Conservation (phyloP, 2,888 invertebrate genomes). For the Molanna angustata region DNA sequence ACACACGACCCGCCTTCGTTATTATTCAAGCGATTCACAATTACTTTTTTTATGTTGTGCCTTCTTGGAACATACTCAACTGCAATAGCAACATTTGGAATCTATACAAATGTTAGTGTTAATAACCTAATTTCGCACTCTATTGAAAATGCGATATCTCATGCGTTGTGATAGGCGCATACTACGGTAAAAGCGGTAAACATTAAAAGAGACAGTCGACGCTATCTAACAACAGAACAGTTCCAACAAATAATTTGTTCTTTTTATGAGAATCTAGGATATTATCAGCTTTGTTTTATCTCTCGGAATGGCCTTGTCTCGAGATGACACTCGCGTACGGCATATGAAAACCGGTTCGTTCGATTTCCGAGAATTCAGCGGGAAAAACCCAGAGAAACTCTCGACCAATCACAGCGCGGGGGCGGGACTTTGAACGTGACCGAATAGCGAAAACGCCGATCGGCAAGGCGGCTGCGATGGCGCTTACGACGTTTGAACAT, state of each 20-base stretch:
- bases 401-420: conserved; percentile 20
- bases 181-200: too few species aligned
- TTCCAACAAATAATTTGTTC: too few species aligned
- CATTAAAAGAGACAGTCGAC: too few species aligned
- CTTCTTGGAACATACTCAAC: not conserved
- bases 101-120: not conserved
- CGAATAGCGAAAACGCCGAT: conserved; percentile 1
- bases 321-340: not conserved
- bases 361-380: conserved; percentile 23
- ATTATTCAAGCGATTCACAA: too few species aligned
- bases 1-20: too few species aligned
- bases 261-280: not conserved
- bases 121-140: not conserved
- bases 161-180: too few species aligned
- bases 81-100: not conserved
- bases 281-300: not conserved
- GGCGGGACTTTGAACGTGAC: conserved; percentile 10
- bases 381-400: conserved; percentile 23
- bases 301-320: conserved; percentile 6
- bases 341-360: conserved; percentile 5
- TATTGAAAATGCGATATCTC: not conserved
- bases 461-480: not conserved
- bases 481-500: conserved; percentile 6
- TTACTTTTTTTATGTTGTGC: not conserved
- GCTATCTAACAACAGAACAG: too few species aligned